Evolutionary conservation across 2,797 vertebrate species (phyloP).

Genomic region (Myotis planiceps): DNA sequence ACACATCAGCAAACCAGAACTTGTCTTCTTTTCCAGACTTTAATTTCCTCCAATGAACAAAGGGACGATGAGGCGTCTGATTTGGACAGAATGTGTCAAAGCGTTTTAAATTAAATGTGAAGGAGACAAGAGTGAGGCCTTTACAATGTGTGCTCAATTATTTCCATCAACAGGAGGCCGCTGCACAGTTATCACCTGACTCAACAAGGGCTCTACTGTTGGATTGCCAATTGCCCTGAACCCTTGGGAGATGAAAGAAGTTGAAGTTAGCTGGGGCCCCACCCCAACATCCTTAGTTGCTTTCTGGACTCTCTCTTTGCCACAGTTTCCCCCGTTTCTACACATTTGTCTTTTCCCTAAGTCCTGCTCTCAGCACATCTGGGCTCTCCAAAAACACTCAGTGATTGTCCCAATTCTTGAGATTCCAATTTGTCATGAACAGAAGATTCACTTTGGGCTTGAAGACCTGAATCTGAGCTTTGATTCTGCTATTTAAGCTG

Average conservation of each 20-base stretch:
- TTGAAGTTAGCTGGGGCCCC: neutral
- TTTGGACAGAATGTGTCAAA: slow-evolving; percentile 16
- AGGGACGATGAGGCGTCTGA: slow-evolving; percentile 57
- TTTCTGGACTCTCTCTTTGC: neutral
- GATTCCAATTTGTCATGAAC: neutral
- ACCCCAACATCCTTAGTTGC: neutral
- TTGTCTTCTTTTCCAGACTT: slow-evolving; percentile 53
- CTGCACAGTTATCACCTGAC: neutral
- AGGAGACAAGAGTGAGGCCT: slow-evolving; percentile 14
- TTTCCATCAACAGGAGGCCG: neutral
- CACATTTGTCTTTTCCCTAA: neutral
- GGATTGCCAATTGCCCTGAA: neutral
- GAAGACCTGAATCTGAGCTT: neutral
- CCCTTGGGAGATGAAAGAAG: neutral
- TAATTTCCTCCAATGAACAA: slow-evolving; percentile 67
- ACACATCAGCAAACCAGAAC: neutral
- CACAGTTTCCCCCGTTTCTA: neutral
- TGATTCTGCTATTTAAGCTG: neutral
- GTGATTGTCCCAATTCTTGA: neutral
- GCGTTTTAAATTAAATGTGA: slow-evolving; percentile 52
- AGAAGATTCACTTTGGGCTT: neutral
- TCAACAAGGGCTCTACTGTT: neutral
- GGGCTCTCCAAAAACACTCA: neutral
- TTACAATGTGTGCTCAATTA: slow-evolving; percentile 9
- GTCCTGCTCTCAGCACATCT: neutral